Evolutionary conservation across 2,797 vertebrate species (phyloP).

Genomic region (Zenarchopterus dispar): DNA sequence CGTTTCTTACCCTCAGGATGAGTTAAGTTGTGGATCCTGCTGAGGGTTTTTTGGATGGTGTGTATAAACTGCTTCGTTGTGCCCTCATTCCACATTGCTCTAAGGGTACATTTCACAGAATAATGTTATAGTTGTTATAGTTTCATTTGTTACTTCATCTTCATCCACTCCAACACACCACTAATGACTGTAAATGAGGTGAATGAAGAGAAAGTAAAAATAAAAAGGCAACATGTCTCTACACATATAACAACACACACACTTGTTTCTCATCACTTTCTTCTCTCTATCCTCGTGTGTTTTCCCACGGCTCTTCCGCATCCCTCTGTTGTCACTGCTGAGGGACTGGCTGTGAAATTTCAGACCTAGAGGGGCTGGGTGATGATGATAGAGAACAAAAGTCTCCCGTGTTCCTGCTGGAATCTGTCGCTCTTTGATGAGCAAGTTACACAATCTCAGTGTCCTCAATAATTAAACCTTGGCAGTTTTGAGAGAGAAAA

Average conservation of each 20-base stretch:
- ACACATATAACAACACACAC: neutral
- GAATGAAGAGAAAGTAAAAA: constrained; percentile 24
- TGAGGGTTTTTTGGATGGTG: constrained; percentile 36
- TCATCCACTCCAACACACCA: constrained; percentile 19
- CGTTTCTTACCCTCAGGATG: constrained; percentile 45
- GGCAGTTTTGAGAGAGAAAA: constrained; percentile 36
- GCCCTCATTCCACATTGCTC: constrained; percentile 35
- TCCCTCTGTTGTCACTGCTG: constrained; percentile 52
- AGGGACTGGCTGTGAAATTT: constrained; percentile 63
- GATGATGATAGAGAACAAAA: constrained; percentile 64
- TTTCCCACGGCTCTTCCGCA: constrained; percentile 8
- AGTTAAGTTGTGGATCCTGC: constrained; percentile 34
- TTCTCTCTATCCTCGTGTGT: constrained; percentile 20
- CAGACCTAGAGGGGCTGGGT: constrained; percentile 51
- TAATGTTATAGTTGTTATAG: constrained; percentile 28
- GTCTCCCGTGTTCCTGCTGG: constrained; percentile 48
- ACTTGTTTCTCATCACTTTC: constrained; percentile 6
- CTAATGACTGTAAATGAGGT: constrained; percentile 17
- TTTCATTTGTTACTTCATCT: constrained; percentile 43
- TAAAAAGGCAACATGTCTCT: constrained; percentile 12
- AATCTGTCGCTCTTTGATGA: constrained; percentile 65
- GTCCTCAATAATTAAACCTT: constrained; percentile 39
- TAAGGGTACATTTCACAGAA: constrained; percentile 32
- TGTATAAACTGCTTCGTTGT: constrained; percentile 35
- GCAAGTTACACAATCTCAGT: constrained; percentile 61